Evolutionary conservation across 2,888 invertebrate genomes (phyloP).

Genomic region (Eilema sororculum): DNA sequence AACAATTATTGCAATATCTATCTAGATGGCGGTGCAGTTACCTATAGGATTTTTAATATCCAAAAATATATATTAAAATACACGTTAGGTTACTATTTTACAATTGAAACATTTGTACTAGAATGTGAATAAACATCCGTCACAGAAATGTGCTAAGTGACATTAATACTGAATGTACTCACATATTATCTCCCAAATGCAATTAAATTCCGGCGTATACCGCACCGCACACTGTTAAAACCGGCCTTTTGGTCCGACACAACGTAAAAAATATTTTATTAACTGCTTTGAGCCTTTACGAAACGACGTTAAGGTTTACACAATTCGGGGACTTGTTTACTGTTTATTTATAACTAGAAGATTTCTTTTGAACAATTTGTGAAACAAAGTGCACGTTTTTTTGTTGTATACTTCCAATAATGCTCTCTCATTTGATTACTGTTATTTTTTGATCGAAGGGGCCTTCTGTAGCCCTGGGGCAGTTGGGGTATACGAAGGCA

Average conservation of each 20-base stretch:
- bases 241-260: background rate
- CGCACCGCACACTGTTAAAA: background rate
- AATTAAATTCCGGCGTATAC: background rate
- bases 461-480: too few relatives aligned
- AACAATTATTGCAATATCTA: too few relatives aligned
- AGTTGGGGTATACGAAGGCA: too few relatives aligned
- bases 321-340: background rate
- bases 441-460: too few relatives aligned
- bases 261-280: conserved; percentile 4
- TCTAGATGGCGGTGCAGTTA: too few relatives aligned
- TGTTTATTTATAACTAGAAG: background rate
- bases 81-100: too few relatives aligned
- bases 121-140: background rate
- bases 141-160: background rate
- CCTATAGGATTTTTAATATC: too few relatives aligned
- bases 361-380: background rate
- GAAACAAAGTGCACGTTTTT: background rate
- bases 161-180: conserved; percentile 3
- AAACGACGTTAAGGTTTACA: conserved; percentile 1
- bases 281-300: background rate
- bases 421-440: too few relatives aligned
- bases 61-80: too few relatives aligned
- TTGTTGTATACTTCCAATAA: background rate
- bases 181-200: conserved; percentile 4
- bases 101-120: background rate